Evolutionary conservation across 2,113 vertebrate genomes (phyloP), one percentile per base, ranked within the genome.

Genomic region (Carassius carassius): DNA sequence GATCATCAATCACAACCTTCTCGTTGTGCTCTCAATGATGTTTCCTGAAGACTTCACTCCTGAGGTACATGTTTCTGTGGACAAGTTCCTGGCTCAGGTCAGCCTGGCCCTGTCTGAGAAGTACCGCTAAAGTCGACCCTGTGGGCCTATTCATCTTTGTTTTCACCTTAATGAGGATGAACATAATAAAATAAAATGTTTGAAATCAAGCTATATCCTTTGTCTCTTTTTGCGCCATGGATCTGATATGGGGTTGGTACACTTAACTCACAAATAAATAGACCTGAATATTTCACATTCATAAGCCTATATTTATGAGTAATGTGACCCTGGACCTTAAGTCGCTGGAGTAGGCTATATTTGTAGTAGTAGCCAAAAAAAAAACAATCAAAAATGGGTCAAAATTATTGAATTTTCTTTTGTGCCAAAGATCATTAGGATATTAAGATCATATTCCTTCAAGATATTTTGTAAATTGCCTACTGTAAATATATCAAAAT

Each of bases 31-130:
- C 77, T 80, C 88, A 23, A 37, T 87, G 63, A 51, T 83, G 69
- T 91, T 87, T 79, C 90, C 90, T 9, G 47, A 47, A 1, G 91
- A 91, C 14, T 90, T 91, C 87, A 90, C 91, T 37, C 84, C 91
- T n/a, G 84, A 91, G 56, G 86, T 91, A 23, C 91, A 91, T 41
- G 82, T 91, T 14, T 51, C 90, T 1, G 47, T 87, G 47, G 91
- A 91, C 60, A 91, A 91, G 78, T 91, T 91, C 76, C 77, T 90
- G 3, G 23, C 79, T 14, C 67, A 14, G 11, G 19, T 91, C 49
- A 73, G 76, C 70, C 84, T 88, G 88, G 87, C 86, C 12, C 84
- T 91, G 82, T 13, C 88, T n/a, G 89, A 90, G 72, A 90, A 90
- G 60, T 91, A 91, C 86, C 74, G 90, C 25, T 91, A 89, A 89